Evolutionary conservation across 2,113 vertebrate genomes (phyloP), one percentile per base, ranked within the genome.

Genomic region (Lichenostomus cassidix): DNA sequence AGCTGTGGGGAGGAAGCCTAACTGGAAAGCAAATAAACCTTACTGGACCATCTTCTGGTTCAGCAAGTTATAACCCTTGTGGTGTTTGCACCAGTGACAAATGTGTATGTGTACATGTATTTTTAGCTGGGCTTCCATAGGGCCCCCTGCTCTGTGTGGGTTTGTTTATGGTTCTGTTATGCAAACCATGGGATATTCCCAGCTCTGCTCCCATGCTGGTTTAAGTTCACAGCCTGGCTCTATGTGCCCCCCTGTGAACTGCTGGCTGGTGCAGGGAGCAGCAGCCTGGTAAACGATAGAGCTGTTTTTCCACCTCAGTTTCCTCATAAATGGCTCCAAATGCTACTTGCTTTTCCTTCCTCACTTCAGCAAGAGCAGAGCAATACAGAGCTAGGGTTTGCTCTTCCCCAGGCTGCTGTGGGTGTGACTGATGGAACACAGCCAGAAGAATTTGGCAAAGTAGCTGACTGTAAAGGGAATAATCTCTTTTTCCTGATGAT

Each of bases 401-500:
- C 65, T 83, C 69, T 89, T 70, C 74, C 67, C 70, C 12, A 1
- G 81, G 42, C 84, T 69, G 71, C 21, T 0, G 2, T 83, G 78
- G 89, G 90, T 93, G 84, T 75, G 78, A 83, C 82, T 80, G 74
- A 62, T 87, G 93, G 75, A 74, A 83, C n/a, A n/a, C 70, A 53
- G 87, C 91, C 89, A 85, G 87, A 44, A 79, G 74, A 94, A 88
- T 90, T 70, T 70, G 92, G 82, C 87, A 29, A 63, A 90, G 78
- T 86, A 77, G 50, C 63, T 1, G 2, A n/a, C 78, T 92, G 78
- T 85, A 79, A 91, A 95, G 55, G 47, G 82, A 92, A 80, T 92
- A 91, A 90, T 96, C 65, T 85, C 64, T 93, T 87, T 91, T 55
- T 89, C 73, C 63, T 86, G 67, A 69, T 93, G 92, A 92, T 86